Percentiles rank a stretch among this genome's conserved stretches.
Conservation (phyloP, 2,888 invertebrate genomes). For the Catonia carolina region DNA sequence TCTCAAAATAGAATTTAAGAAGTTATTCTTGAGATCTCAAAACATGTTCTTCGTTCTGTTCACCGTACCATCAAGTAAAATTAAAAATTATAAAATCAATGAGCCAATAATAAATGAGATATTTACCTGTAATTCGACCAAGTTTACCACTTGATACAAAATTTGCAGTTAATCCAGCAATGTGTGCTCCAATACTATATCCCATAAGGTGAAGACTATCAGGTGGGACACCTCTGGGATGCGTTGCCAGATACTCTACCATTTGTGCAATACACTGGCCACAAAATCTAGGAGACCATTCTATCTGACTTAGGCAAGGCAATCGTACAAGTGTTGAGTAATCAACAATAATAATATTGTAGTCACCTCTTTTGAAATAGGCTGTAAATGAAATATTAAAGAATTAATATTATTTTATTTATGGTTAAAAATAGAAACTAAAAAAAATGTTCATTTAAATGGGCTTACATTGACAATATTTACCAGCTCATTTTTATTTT, state of each 20-base stretch:
- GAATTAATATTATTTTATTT: neutral
- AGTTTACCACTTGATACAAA: constrained; percentile 65
- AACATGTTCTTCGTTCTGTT: too few relatives aligned
- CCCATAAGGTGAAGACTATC: constrained; percentile 74
- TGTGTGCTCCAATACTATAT: constrained; percentile 82
- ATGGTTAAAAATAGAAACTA: too few relatives aligned
- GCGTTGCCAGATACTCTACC: constrained; percentile 67
- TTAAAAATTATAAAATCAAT: too few relatives aligned
- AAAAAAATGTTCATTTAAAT: too few relatives aligned
- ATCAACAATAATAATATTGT: constrained; percentile 83
- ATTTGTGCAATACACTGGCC: constrained; percentile 72
- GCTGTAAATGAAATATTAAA: constrained; percentile 46
- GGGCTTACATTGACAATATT: too few relatives aligned
- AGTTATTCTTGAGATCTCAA: too few relatives aligned
- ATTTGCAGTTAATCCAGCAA: constrained; percentile 75
- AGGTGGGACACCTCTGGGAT: constrained; percentile 68
- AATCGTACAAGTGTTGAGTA: constrained; percentile 72
- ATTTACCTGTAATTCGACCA: constrained; percentile 70
- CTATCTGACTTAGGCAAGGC: constrained; percentile 69
- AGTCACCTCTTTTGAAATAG: constrained; percentile 70
- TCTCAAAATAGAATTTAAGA: too few relatives aligned
- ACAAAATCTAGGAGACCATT: constrained; percentile 48
- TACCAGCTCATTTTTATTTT: constrained; percentile 10
- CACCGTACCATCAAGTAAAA: too few relatives aligned
- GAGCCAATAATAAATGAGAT: too few relatives aligned